Base-by-base conservation (phyloP, 1,140 invertebrate genomes). In the Ridgeia piscesae region DNA sequence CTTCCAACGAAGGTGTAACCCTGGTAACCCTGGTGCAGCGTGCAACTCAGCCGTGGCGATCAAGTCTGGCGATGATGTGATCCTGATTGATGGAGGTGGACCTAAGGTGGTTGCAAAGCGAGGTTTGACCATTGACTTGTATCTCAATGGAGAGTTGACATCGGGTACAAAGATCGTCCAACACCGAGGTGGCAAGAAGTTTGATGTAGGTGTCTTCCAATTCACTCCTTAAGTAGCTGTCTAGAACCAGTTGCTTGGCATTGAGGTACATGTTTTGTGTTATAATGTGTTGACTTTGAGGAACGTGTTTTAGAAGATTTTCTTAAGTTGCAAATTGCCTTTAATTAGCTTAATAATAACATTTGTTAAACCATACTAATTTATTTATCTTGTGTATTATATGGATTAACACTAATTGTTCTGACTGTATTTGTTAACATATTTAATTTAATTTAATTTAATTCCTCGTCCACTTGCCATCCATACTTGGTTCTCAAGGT, bases 81-180 rank as follows among this genome's bases (percentile, higher is more conserved):
- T 93, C 33, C 92, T 93, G 33, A 89, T 93, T 89, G 92, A 93
- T 50, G 88, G 88, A 4, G 91, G 91, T 27, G 35, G 34, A 34
- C 48, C 35, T 50, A 48, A 89, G 14, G 11, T 33, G 27, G 34
- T 91, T 6, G 27, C 34, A 35, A 35, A 50, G 34, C 91, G 94
- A 21, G 92, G 92, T 34, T 92, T 94, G 2, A 93, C 92, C 35
- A 77, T 77, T 77, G 58, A 77, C 58, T 34, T 95, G 31, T 94
- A 93, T 92, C 92, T 94, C 27, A 93, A 93, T 31, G 94, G 93
- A 34, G 92, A 93, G 1, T 77, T 94, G n/a, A 94, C 94, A 42
- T 93, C 93, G 34, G 91, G 89, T 11, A 94, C 94, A 0, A 93
- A 93, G n/a, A 93, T 95, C 6, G 94, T 92, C 91, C 94, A 94